A percentile compares a stretch with the other conserved stretches of the same genome.
Conservation (phyloP, 2,113 vertebrate species). For the Toxotes chatareus region DNA sequence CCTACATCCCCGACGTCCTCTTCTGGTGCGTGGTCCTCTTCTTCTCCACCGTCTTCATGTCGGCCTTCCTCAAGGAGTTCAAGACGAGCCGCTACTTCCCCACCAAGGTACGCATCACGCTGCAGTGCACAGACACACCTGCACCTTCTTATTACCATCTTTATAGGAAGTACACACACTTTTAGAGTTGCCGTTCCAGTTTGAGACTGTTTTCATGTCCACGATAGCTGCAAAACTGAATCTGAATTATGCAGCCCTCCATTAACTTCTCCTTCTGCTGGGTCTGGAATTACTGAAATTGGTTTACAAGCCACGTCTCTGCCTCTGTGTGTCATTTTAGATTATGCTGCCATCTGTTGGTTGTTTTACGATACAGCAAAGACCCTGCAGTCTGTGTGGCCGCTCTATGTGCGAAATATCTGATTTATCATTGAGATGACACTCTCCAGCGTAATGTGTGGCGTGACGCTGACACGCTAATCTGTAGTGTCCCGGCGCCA, state of each 20-base stretch:
- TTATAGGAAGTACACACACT: background rate
- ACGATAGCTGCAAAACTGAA: background rate
- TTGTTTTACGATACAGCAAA: background rate
- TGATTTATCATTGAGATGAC: slow-evolving; percentile 65
- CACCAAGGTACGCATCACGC: slow-evolving; percentile 89
- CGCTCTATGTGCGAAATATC: slow-evolving; percentile 38
- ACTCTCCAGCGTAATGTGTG: slow-evolving; percentile 40
- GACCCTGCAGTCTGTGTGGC: slow-evolving; percentile 11
- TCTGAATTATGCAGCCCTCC: background rate
- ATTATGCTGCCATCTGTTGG: slow-evolving; percentile 59
- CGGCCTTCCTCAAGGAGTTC: slow-evolving; percentile 97
- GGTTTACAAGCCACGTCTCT: background rate
- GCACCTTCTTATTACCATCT: background rate
- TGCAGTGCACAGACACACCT: background rate
- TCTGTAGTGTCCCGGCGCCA: slow-evolving; percentile 33
- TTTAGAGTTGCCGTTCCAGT: background rate
- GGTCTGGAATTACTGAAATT: background rate
- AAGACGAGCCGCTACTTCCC: slow-evolving; percentile 98
- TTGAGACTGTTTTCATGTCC: background rate
- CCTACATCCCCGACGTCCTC: slow-evolving; percentile 95
- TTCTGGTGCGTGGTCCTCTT: slow-evolving; percentile 99
- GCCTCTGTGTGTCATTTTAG: background rate
- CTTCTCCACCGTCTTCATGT: slow-evolving; percentile 96
- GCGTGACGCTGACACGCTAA: slow-evolving; percentile 38
- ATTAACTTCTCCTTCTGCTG: slow-evolving; percentile 4